These are phyloP conservation scores for Aproaerema taeniolella DNA, from an alignment of 2,888 invertebrate genomes.

Conservation along the genomic window DNA sequence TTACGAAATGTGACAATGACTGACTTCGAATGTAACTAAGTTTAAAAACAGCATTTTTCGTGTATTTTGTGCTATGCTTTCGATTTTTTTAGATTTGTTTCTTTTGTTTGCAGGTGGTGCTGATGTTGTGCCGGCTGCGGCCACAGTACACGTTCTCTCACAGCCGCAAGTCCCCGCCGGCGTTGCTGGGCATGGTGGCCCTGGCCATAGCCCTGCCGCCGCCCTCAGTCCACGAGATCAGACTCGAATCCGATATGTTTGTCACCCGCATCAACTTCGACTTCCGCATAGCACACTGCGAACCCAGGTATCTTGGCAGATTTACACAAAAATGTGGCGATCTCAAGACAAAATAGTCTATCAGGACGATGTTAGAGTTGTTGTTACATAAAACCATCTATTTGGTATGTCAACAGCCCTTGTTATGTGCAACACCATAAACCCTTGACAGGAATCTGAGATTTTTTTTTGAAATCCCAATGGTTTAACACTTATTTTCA, in stretches of 20 bases:
- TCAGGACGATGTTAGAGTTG: too few species aligned
- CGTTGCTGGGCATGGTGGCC: slow-evolving; percentile 95
- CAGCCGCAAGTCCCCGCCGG: slow-evolving; percentile 90
- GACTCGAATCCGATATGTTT: slow-evolving; percentile 96
- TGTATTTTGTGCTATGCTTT: not conserved
- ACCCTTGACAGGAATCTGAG: too few species aligned
- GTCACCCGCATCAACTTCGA: slow-evolving; percentile 97
- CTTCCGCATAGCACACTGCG: slow-evolving; percentile 97
- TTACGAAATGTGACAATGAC: too few species aligned
- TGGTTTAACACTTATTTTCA: too few species aligned
- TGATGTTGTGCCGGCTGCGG: slow-evolving; percentile 93
- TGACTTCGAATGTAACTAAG: too few species aligned
- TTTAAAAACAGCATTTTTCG: too few species aligned
- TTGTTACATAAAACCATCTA: not conserved
- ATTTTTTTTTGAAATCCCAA: too few species aligned
- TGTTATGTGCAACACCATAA: too few species aligned
- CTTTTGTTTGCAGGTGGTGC: slow-evolving; percentile 86
- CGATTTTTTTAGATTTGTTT: slow-evolving; percentile 3
- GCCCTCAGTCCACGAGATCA: slow-evolving; percentile 97
- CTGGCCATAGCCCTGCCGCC: slow-evolving; percentile 97
- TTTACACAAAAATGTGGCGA: too few species aligned
- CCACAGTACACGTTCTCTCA: slow-evolving; percentile 96
- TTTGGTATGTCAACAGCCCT: not conserved
- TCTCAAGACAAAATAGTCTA: too few species aligned
- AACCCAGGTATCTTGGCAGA: slow-evolving; percentile 96